phyloP scores from a whole-genome alignment of 2,888 invertebrate species.

The Phytoseiulus persimilis region DNA sequence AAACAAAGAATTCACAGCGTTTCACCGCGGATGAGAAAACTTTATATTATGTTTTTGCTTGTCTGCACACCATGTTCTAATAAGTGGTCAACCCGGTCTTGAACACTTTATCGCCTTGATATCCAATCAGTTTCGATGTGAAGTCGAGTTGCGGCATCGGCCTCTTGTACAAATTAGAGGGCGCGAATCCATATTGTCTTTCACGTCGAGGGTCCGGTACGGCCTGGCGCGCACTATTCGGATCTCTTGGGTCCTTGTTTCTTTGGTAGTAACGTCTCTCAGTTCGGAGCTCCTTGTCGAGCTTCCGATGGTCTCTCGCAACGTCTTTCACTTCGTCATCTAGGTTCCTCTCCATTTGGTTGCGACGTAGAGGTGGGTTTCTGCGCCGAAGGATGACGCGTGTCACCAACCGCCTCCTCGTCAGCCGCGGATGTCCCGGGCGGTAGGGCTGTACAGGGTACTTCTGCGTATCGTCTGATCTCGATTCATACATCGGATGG shows the following conservation, averaged over 20 bases:
- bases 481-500: no score
- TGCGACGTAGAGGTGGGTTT: neutral
- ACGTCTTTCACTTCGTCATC: neutral
- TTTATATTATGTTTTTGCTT: neutral
- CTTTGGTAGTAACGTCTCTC: neutral
- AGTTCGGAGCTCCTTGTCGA: conserved; percentile 7
- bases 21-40: neutral
- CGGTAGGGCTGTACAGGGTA: neutral
- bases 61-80: no score
- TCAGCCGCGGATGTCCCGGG: neutral
- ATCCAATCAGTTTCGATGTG: neutral
- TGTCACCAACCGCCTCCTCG: neutral
- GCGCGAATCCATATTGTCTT: neutral
- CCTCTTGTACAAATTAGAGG: neutral
- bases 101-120: neutral
- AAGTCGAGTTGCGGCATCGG: conserved; percentile 8
- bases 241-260: conserved; percentile 10
- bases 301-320: neutral
- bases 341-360: neutral
- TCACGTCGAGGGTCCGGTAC: conserved; percentile 7
- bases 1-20: no score
- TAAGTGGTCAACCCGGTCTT: neutral
- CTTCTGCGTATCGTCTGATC: neutral
- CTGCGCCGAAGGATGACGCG: neutral
- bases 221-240: neutral